Evolutionary conservation across 2,797 vertebrate species (phyloP).

Genomic region (Luscinia luscinia): DNA sequence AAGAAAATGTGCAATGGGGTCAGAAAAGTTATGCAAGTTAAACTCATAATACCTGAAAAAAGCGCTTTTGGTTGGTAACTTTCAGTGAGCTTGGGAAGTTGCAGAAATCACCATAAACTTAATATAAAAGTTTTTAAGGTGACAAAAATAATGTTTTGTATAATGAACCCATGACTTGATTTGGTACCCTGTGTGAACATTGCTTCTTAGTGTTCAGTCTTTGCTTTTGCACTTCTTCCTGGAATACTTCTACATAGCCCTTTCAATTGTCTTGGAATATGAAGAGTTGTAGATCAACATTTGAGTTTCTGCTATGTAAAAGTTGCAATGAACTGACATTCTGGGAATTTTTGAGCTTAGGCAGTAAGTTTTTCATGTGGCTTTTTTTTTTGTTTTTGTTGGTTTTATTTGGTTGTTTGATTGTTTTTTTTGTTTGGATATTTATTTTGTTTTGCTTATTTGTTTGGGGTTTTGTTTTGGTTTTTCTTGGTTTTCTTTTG

Average conservation of each 20-base stretch:
- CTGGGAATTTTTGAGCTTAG: neutral
- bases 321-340: neutral
- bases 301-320: neutral
- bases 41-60: neutral
- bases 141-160: neutral
- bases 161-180: neutral
- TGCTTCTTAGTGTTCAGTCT: neutral
- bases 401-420: too few relatives aligned
- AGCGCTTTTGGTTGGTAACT: neutral
- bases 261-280: neutral
- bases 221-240: neutral
- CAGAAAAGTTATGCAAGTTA: neutral
- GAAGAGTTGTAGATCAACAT: neutral
- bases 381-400: too few relatives aligned
- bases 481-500: neutral
- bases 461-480: neutral
- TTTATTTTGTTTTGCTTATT: neutral
- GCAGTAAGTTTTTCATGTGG: neutral
- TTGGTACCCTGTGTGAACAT: neutral
- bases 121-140: neutral
- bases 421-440: neutral
- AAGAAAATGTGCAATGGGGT: neutral
- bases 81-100: neutral
- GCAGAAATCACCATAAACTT: neutral
- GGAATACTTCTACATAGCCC: neutral